phyloP scores from a whole-genome alignment of 37 sponge, comb jelly and placozoan genomes.

The Oopsacas minuta region DNA sequence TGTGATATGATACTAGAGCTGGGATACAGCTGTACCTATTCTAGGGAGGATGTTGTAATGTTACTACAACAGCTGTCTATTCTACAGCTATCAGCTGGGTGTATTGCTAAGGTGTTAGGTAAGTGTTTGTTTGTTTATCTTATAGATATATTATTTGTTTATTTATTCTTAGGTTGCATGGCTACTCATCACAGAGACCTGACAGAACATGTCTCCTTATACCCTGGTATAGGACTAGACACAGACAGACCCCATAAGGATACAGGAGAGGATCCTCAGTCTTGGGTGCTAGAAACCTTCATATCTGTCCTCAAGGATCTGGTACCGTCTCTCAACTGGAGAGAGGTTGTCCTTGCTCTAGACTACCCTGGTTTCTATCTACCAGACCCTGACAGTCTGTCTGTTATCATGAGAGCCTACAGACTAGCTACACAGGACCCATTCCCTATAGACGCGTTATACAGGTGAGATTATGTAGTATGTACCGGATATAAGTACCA shows the following conservation, averaged over 20 bases:
- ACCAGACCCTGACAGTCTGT: conserved; percentile 66
- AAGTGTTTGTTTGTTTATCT: background rate
- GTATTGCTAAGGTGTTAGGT: conserved; percentile 76
- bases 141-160: background rate
- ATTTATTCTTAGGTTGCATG: background rate
- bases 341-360: conserved; percentile 73
- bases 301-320: conserved; percentile 13
- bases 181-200: background rate
- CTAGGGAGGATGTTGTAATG: conserved; percentile 55
- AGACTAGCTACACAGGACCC: conserved; percentile 38
- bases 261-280: background rate
- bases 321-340: conserved; percentile 69
- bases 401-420: conserved; percentile 64
- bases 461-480: conserved; percentile 21
- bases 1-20: background rate
- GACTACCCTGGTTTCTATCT: conserved; percentile 86
- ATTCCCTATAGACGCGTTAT: conserved; percentile 66
- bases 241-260: no score
- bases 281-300: background rate
- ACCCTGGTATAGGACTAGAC: background rate
- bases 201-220: background rate
- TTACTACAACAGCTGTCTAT: conserved; percentile 60
- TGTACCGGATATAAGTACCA: background rate
- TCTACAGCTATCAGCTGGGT: conserved; percentile 37
- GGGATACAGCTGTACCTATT: background rate